phyloP scores from a whole-genome alignment of 1,140 invertebrate species.

The Drosophila athabasca region DNA sequence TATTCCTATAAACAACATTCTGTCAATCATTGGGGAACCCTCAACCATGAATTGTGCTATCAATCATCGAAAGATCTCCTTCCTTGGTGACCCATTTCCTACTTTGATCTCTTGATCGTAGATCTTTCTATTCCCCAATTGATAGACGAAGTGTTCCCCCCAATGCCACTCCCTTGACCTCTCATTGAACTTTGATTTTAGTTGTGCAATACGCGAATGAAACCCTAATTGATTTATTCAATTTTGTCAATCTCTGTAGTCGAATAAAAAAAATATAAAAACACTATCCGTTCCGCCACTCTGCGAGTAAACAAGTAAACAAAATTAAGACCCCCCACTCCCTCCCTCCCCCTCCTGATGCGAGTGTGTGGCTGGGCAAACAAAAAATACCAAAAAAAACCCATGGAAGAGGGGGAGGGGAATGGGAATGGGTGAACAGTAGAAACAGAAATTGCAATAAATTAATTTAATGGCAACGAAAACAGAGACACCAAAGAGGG shows the following conservation, averaged over 20 bases:
- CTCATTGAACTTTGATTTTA: neutral
- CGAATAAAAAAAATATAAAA: too few relatives aligned
- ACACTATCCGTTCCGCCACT: neutral
- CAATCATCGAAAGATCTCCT: too few relatives aligned
- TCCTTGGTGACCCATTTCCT: too few relatives aligned
- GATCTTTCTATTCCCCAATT: too few relatives aligned
- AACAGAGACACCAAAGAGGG: constrained; percentile 9
- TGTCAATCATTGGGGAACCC: neutral
- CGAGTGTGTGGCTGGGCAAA: constrained; percentile 31
- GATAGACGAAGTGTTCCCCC: too few relatives aligned
- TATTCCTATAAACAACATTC: neutral
- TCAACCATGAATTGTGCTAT: too few relatives aligned
- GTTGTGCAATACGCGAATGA: neutral
- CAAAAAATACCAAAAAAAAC: constrained; percentile 25
- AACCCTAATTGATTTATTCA: constrained; percentile 33
- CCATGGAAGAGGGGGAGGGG: neutral
- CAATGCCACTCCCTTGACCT: neutral
- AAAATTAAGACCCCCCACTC: constrained; percentile 16
- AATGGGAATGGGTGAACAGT: neutral
- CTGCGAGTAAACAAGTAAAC: constrained; percentile 12
- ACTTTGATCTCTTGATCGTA: too few relatives aligned
- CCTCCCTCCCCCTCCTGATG: neutral
- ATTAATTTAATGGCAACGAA: constrained; percentile 60
- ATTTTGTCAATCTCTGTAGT: constrained; percentile 24
- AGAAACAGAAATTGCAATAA: constrained; percentile 50